These are phyloP conservation scores for Platanista minor DNA, from an alignment of 2,113 vertebrate genomes.

Conservation along the genomic window DNA sequence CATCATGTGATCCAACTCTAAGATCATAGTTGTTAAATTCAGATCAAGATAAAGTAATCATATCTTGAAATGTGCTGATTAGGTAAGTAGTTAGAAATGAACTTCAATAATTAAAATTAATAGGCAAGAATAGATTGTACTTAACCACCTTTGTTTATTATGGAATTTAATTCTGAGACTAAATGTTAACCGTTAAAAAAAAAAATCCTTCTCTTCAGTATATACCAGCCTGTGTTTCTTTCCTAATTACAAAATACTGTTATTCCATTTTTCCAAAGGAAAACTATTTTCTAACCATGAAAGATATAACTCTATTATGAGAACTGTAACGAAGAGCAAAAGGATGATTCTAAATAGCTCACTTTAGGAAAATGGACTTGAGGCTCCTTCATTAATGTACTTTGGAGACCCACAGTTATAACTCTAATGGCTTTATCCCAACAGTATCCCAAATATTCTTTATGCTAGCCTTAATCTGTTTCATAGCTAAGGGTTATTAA, in stretches of 20 bases:
- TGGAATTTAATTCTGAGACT: constrained; percentile 26
- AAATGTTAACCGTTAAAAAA: neutral
- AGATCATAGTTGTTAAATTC: constrained; percentile 4
- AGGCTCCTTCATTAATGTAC: neutral
- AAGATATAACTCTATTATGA: neutral
- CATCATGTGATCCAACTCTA: neutral
- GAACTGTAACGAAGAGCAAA: neutral
- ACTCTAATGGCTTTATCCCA: neutral
- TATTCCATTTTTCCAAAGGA: neutral
- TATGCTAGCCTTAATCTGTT: neutral
- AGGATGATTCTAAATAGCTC: neutral
- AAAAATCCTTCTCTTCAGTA: neutral
- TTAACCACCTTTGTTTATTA: neutral
- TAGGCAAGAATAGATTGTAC: neutral
- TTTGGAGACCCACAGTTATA: neutral
- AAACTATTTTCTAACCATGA: constrained; percentile 1
- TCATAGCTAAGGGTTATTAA: neutral
- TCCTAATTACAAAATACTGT: neutral
- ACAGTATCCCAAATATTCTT: neutral
- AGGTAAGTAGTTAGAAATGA: constrained; percentile 36
- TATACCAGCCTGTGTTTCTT: neutral
- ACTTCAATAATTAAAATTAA: constrained; percentile 40
- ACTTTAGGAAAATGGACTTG: neutral
- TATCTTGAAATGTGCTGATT: constrained; percentile 14
- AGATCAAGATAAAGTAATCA: constrained; percentile 18